Evolutionary conservation across 1,140 invertebrate genomes (phyloP), one percentile per base, ranked within the genome.

Genomic region (Diuraphis noxia): DNA sequence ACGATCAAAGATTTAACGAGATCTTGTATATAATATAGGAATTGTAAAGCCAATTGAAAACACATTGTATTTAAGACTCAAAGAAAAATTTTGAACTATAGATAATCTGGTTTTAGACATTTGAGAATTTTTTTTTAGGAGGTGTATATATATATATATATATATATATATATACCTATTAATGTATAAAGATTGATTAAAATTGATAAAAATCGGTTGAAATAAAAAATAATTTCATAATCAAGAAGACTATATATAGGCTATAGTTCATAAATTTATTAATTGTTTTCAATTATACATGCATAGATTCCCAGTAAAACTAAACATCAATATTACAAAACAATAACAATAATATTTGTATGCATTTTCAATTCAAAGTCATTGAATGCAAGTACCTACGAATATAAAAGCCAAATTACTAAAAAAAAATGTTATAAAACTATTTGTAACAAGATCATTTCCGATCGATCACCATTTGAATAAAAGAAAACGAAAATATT

Each of bases 41-140:
- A 84, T 46, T 84, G 81, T 43, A 84, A 43, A 84, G 46, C 46
- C 82, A 84, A 84, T 84, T 43, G 25, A 84, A n/a, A 84, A 84
- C 10, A 82, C 81, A 82, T 82, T 43, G 82, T 46, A 34, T 19
- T 17, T 30, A 41, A 79, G 34, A 36, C 34, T 79, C 34, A 23
- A 34, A n/a, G 34, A 34, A 46, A 8, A 84, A n/a, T 40, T 46
- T 40, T 10, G 19, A 82, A 82, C 23, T 82, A 30, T 41, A 10
- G 25, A 82, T 13, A 38, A 41, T 82, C 34, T 79, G 13, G 36
- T 79, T 36, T 79, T n/a, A 72, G 56, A 72, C n/a, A 34, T 72
- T 72, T 17, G 17, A 72, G 30, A 23, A n/a, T 72, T 72, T n/a
- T n/a, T 72, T 72, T n/a, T 17, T 17, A 72, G 17, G n/a, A 34